A percentile compares a stretch with the other conserved stretches of the same genome.
Evolutionary conservation across 2,797 vertebrate genomes (phyloP).

Genomic region (Holocentrus rufus): DNA sequence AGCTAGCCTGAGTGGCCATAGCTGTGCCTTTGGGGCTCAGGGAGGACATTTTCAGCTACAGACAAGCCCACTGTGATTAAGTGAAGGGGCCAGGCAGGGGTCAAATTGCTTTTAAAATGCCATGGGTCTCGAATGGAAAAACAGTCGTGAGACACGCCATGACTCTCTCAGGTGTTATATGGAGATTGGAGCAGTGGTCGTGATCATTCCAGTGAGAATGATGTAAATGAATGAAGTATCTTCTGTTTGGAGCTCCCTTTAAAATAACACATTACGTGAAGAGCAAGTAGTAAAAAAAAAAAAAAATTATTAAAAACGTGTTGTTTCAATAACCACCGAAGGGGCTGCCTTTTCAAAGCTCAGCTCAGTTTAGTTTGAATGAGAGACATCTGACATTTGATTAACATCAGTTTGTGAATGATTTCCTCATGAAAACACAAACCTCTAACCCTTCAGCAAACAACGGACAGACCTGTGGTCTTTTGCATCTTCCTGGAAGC

Average conservation of each 20-base stretch:
- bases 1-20: slow-evolving; percentile 55
- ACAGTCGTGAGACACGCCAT: slow-evolving; percentile 48
- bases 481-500: background rate
- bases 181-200: slow-evolving; percentile 56
- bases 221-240: slow-evolving; percentile 28
- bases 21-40: slow-evolving; percentile 67
- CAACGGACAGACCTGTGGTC: background rate
- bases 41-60: slow-evolving; percentile 74
- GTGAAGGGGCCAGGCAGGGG: slow-evolving; percentile 65
- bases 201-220: slow-evolving; percentile 46
- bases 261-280: slow-evolving; percentile 9
- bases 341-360: background rate
- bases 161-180: slow-evolving; percentile 62
- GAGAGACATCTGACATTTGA: background rate
- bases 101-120: slow-evolving; percentile 83
- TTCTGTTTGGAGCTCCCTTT: slow-evolving; percentile 6
- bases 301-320: background rate
- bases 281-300: background rate
- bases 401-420: background rate
- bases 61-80: slow-evolving; percentile 78
- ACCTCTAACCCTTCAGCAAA: background rate
- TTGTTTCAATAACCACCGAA: slow-evolving; percentile 1
- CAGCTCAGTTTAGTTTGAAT: background rate
- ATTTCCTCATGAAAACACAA: slow-evolving; percentile 2
- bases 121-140: slow-evolving; percentile 77